A percentile compares a stretch with the other conserved stretches of the same genome.
Evolutionary conservation across 53 echinoderm and acorn worm genomes (phyloP).

Genomic region (Apostichopus leukothele): DNA sequence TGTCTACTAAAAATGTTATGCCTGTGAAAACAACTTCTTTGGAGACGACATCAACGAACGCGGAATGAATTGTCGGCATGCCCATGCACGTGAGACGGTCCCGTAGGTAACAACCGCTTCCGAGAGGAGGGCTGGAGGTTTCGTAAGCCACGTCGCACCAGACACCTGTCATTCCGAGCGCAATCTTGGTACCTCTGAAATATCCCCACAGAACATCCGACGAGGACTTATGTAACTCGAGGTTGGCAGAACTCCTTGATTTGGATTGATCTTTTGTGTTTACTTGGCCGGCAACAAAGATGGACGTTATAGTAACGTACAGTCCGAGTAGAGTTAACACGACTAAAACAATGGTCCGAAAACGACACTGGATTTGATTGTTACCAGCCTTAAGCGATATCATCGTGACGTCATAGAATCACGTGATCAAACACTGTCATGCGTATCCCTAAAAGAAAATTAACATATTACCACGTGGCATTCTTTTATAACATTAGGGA

Average conservation of each 20-base stretch:
- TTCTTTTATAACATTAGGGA: no score
- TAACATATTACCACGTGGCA: neutral
- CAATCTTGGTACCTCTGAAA: constrained; percentile 28
- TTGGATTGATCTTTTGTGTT: neutral
- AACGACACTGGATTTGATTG: constrained; percentile 32
- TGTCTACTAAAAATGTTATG: constrained; percentile 51
- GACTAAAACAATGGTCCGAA: constrained; percentile 10
- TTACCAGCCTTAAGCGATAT: constrained; percentile 23
- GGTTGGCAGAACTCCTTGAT: neutral
- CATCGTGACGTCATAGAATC: constrained; percentile 32
- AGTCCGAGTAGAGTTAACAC: neutral
- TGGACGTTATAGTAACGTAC: neutral
- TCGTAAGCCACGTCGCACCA: constrained; percentile 40
- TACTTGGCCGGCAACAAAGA: neutral
- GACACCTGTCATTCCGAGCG: constrained; percentile 21
- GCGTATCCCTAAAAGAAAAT: neutral
- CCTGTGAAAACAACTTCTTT: constrained; percentile 70
- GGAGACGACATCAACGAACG: constrained; percentile 64
- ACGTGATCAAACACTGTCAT: constrained; percentile 11
- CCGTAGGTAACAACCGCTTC: constrained; percentile 70
- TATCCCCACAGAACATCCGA: constrained; percentile 42
- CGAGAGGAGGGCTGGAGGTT: constrained; percentile 38
- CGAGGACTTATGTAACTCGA: neutral
- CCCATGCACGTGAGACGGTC: constrained; percentile 64
- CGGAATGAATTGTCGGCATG: constrained; percentile 82